These are phyloP conservation scores for Saccostrea cuccullata DNA, from an alignment of 1,140 invertebrate species.

Conservation along the genomic window DNA sequence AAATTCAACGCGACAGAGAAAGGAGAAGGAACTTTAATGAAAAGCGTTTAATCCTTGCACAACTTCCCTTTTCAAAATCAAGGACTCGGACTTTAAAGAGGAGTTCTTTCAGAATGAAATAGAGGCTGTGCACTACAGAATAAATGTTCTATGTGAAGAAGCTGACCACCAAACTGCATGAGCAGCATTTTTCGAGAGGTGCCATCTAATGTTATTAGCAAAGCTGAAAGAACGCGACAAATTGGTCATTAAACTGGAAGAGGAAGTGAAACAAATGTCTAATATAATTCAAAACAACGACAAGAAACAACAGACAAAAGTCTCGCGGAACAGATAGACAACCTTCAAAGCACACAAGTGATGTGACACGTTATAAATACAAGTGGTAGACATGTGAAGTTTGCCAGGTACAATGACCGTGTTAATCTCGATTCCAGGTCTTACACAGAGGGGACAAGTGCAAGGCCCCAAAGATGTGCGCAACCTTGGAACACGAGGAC, in stretches of 20 bases:
- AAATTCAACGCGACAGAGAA: too few relatives aligned
- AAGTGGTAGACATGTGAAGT: background rate
- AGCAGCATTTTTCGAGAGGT: background rate
- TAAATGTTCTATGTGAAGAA: too few relatives aligned
- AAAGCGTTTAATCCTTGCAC: background rate
- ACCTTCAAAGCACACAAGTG: background rate
- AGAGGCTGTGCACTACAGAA: too few relatives aligned
- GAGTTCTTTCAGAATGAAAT: background rate
- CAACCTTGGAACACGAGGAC: too few relatives aligned
- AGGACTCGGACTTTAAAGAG: background rate
- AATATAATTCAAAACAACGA: background rate
- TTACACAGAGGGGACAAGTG: too few relatives aligned
- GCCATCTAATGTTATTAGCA: background rate
- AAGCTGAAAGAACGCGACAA: background rate
- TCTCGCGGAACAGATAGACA: background rate
- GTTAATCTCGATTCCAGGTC: background rate
- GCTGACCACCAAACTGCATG: too few relatives aligned
- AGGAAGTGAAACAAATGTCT: background rate
- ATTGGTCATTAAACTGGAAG: background rate
- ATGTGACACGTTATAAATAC: too few relatives aligned
- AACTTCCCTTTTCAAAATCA: background rate
- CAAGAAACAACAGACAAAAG: background rate
- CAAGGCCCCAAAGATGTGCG: too few relatives aligned
- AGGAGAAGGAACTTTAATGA: too few relatives aligned
- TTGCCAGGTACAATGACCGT: background rate